Evolutionary conservation across 2,888 invertebrate species (phyloP).

Genomic region (Hylaea fasciaria): DNA sequence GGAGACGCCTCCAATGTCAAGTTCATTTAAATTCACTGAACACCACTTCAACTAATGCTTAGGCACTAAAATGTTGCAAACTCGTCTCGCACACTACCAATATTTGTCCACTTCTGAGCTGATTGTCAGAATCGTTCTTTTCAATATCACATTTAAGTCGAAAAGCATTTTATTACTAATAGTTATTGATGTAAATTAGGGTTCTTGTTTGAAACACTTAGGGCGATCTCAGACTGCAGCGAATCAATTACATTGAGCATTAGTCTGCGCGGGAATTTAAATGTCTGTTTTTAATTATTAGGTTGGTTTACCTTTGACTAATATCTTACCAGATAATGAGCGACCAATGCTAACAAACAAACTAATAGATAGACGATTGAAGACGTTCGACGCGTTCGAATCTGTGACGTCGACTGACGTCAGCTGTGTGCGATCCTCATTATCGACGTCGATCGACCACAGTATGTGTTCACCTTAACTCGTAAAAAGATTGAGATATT

Average conservation of each 20-base stretch:
- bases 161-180: neutral
- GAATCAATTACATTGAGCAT: too few relatives aligned
- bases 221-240: too few relatives aligned
- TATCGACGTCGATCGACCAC: too few relatives aligned
- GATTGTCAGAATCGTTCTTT: neutral
- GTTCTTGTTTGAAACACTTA: slow-evolving; percentile 12
- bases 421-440: too few relatives aligned
- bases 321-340: too few relatives aligned
- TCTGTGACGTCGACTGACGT: too few relatives aligned
- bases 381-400: too few relatives aligned
- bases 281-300: too few relatives aligned
- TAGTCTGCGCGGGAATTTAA: too few relatives aligned
- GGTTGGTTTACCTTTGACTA: too few relatives aligned
- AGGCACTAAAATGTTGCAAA: slow-evolving; percentile 3
- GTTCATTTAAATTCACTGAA: slow-evolving; percentile 2
- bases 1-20: neutral
- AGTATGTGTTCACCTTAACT: slow-evolving; percentile 2
- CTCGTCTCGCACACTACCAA: neutral
- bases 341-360: too few relatives aligned
- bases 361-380: too few relatives aligned
- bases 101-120: slow-evolving; percentile 1
- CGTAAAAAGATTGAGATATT: slow-evolving; percentile 25
- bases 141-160: slow-evolving; percentile 5
- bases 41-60: slow-evolving; percentile 2
- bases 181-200: slow-evolving; percentile 18